Evolutionary conservation across 2,888 invertebrate species (phyloP), one percentile per base, ranked within the genome.

Genomic region (Drosophila infuscata): DNA sequence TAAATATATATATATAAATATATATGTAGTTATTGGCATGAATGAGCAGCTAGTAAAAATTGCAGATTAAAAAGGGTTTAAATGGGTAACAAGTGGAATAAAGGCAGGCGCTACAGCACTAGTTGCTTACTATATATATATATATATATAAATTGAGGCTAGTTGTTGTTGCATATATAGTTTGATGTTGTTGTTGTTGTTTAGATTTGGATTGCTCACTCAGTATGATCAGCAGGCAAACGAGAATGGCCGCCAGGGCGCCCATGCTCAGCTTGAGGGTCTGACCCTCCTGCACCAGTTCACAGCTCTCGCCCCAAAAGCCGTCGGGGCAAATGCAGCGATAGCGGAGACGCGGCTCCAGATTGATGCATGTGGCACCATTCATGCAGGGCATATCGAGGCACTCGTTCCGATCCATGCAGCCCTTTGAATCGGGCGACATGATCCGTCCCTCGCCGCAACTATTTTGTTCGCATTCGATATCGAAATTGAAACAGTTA

Each of bases 201-300:
- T 64, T 20, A 20, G 17, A 3, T 35, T 30, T 51, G 25, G 60
- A 41, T 77, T 92, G 96, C 98, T 97, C 96, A 99, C 99, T 97
- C 94, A 99, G 96, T 92, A 99, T 98, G 94, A 98, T 97, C 94
- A 99, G 96, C 92, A 99, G 96, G 94, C 99, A 99, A 94, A 99
- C 97, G 93, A 99, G 95, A 93, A 99, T 99, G 92, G 99, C 98
- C 78, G 99, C 98, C 88, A 99, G 95, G 76, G 99, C 99, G 84
- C 98, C 98, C 96, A 98, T 98, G 94, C 98, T 98, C 92, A 99
- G 96, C 92, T 98, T 98, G 91, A 99, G 95, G 79, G 98, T 98
- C 94, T 98, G 98, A 89, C 98, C 98, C 93, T 99, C 98, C 92
- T 98, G 97, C 80, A 97, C 96, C 84, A 98, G 96, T 93, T 98